These are phyloP conservation scores for Mythimna lalbum DNA, from an alignment of 2,888 invertebrate genomes.

Conservation along the genomic window DNA sequence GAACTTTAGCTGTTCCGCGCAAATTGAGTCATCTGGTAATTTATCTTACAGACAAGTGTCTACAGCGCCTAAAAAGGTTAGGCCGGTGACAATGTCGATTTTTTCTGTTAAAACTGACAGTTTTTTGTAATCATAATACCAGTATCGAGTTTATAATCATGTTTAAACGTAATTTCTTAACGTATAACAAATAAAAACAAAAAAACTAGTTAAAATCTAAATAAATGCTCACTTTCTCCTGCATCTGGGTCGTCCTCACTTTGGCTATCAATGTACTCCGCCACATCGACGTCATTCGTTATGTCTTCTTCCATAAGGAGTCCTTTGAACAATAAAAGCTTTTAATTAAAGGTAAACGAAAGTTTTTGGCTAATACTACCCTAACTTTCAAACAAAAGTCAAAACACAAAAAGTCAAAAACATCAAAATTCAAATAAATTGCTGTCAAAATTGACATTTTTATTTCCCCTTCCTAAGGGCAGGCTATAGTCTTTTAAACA, in stretches of 20 bases:
- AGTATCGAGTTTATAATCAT: too few species aligned
- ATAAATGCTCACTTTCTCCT: conserved; percentile 52
- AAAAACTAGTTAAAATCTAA: conserved; percentile 7
- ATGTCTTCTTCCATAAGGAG: conserved; percentile 52
- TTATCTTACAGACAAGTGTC: too few species aligned
- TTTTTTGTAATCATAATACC: too few species aligned
- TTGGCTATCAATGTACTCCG: conserved; percentile 54
- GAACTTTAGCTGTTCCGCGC: too few species aligned
- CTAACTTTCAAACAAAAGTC: conserved; percentile 3
- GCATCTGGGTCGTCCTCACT: conserved; percentile 27
- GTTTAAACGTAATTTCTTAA: too few species aligned
- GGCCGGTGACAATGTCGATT: too few species aligned
- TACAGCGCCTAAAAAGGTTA: too few species aligned
- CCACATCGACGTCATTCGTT: conserved; percentile 59
- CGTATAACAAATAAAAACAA: not conserved
- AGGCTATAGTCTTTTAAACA: not conserved
- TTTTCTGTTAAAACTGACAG: too few species aligned
- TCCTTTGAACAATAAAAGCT: conserved; percentile 10
- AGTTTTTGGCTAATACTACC: not conserved
- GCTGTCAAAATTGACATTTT: not conserved
- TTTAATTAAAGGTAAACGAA: not conserved
- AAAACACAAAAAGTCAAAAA: not conserved
- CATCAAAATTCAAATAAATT: not conserved
- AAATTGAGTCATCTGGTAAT: too few species aligned
- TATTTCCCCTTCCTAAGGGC: not conserved